Evolutionary conservation across 2,797 vertebrate species (phyloP), one percentile per base, ranked within the genome.

Genomic region (Malacoctenus gilli): DNA sequence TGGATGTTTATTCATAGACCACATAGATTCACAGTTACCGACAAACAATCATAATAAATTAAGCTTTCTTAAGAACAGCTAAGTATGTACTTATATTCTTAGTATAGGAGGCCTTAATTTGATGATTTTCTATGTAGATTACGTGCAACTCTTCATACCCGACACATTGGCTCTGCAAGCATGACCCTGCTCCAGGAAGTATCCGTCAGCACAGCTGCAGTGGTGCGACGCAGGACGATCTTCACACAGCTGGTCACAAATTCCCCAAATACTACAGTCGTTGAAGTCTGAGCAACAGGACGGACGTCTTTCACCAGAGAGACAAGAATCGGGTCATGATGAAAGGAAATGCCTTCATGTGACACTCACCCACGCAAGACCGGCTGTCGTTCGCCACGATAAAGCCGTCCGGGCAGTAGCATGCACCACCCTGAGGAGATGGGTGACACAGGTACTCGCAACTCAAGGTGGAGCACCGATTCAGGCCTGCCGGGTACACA

Each of bases 161-260:
- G 90, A 88, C 14, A 85, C 51, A 22, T 91, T 90, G 62, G 87
- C 90, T 80, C 79, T 91, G 77, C 91, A 92, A 39, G 85, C 19
- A 38, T 88, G 84, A 42, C 87, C 89, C 28, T 87, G 87, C 57
- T 92, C 88, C 75, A 92, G 53, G 69, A 90, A 72, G 57, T 90
- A 92, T 5, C 90, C 90, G 37, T 87, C 31, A 35, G 79, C 82
- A 56, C 91, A 92, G 73, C 85, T 89, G 25, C 91, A 92, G 31
- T 66, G 89, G 66, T 92, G 91, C 3, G 85, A 88, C 13, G 89
- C 89, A 8, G 85, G 82, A 13, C 89, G 87, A 62, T 92, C 86
- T 52, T 92, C 91, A 77, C 91, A 92, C 31, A 91, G 55, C 56
- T 92, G 91, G 76, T 92, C 91, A 80, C 91, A 92, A 57, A 92